Conservation (phyloP, 1,140 invertebrate species). For the Octopus bimaculoides region DNA sequence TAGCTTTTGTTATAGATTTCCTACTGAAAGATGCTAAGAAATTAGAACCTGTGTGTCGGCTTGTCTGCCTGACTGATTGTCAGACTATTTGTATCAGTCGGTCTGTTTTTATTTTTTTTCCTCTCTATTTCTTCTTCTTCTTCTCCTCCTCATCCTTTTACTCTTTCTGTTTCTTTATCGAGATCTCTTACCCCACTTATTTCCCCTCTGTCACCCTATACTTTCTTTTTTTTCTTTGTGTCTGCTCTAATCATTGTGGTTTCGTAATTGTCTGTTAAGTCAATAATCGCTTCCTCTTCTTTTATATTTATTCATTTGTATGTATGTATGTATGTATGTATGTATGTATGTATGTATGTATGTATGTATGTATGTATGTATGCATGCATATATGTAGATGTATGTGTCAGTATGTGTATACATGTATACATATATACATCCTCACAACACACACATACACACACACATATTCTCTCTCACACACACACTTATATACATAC, state of each 20-base stretch:
- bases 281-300: no score
- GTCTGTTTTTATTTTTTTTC: neutral
- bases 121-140: neutral
- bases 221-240: no score
- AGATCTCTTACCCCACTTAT: neutral
- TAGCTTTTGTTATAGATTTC: no score
- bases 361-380: neutral
- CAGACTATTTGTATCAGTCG: neutral
- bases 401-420: no score
- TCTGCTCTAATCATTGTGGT: no score
- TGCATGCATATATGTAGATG: no score
- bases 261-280: no score
- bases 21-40: no score
- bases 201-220: neutral
- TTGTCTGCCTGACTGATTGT: no score
- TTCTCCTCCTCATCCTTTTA: neutral
- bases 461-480: neutral
- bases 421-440: neutral
- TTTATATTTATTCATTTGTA: no score
- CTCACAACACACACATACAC: neutral
- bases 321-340: neutral
- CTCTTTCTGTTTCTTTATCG: neutral
- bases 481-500: neutral
- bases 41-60: no score
- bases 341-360: neutral